Conservation (phyloP, 1,140 invertebrate genomes). For the Macrobrachium nipponense region DNA sequence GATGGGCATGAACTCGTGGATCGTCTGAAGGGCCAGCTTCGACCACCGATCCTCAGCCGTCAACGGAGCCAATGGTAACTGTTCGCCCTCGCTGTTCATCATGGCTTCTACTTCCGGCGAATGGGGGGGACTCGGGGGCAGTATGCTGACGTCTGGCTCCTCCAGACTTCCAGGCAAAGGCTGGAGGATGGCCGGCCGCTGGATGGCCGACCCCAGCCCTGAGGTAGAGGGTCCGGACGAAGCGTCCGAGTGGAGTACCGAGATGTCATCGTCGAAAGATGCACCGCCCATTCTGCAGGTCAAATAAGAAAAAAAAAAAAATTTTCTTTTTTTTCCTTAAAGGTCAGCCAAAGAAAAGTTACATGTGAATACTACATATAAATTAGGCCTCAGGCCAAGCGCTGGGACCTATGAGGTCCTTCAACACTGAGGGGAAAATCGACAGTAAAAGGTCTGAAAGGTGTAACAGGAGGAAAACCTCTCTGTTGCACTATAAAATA, state of each 20-base stretch:
- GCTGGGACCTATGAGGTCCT: no score
- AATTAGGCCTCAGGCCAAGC: no score
- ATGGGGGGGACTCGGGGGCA: conserved; percentile 9
- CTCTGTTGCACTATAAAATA: no score
- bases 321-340: no score
- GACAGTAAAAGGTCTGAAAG: not conserved
- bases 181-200: conserved; percentile 26
- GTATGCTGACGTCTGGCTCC: conserved; percentile 16
- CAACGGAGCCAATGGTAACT: not conserved
- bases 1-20: conserved; percentile 34
- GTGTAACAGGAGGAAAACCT: not conserved
- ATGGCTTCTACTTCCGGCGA: not conserved
- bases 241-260: conserved; percentile 27
- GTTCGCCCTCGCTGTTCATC: not conserved
- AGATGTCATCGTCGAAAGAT: no score
- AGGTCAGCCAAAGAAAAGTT: no score
- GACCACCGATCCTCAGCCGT: conserved; percentile 31
- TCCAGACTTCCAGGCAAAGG: conserved; percentile 3
- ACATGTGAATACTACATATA: no score
- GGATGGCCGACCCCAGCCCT: conserved; percentile 39
- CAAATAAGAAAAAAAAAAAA: no score
- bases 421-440: no score
- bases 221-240: conserved; percentile 40
- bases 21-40: conserved; percentile 18
- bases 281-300: no score